Conservation (phyloP, 2,888 invertebrate genomes). For the Agriopis aurantiaria region DNA sequence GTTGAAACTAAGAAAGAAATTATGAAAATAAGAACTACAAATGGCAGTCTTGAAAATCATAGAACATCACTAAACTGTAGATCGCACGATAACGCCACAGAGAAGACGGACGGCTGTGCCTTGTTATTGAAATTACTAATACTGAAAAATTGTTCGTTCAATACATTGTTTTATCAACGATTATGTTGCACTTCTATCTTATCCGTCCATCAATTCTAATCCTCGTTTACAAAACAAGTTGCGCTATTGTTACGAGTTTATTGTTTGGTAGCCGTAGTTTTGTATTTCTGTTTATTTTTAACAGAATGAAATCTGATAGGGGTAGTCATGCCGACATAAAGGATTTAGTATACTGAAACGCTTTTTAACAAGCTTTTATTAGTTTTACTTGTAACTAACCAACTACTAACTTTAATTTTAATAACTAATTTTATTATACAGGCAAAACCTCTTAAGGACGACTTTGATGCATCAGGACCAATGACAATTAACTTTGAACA, state of each 20-base stretch:
- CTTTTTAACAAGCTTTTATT: neutral
- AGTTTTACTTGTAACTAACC: too few relatives aligned
- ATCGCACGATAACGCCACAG: slow-evolving; percentile 70
- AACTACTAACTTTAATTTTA: too few relatives aligned
- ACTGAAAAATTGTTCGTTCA: slow-evolving; percentile 58
- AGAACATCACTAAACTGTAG: slow-evolving; percentile 45
- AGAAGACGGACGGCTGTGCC: slow-evolving; percentile 52
- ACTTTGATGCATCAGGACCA: too few relatives aligned
- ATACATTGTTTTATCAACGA: slow-evolving; percentile 39
- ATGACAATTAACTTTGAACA: too few relatives aligned
- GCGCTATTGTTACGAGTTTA: slow-evolving; percentile 22
- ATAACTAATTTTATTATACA: too few relatives aligned
- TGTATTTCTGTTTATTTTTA: slow-evolving; percentile 18
- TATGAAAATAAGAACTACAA: neutral
- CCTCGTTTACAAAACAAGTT: slow-evolving; percentile 25
- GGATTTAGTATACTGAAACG: neutral
- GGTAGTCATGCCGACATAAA: slow-evolving; percentile 13
- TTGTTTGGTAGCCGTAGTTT: slow-evolving; percentile 17
- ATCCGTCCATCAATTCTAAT: slow-evolving; percentile 31
- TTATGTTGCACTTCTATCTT: slow-evolving; percentile 32
- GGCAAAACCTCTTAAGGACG: too few relatives aligned
- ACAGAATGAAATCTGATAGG: slow-evolving; percentile 18
- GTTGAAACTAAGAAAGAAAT: too few relatives aligned
- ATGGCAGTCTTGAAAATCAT: neutral
- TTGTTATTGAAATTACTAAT: slow-evolving; percentile 62